Base-by-base conservation (phyloP, 1,140 invertebrate species). In the Dendroctonus valens region DNA sequence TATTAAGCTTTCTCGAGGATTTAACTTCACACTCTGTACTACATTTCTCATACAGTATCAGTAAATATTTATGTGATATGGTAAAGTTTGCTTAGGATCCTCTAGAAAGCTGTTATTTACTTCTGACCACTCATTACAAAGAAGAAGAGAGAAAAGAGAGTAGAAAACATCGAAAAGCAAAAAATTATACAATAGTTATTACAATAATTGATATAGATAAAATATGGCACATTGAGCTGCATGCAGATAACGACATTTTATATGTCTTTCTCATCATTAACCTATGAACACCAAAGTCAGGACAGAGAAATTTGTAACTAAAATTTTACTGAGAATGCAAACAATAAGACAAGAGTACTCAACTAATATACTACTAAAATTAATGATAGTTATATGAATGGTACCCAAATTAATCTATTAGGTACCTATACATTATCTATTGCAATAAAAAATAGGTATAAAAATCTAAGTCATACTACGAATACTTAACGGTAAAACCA, bases 81-180 rank as follows among this genome's bases (percentile, higher is more conserved):
- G 26, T 3, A 26, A 26, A 26, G 26, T 26, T 26, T 26, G 26
- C 26, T 26, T 26, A 26, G 26, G 26, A 26, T 65, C 62, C 62
- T 65, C 62, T 49, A 65, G 62, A 65, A 65, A 65, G 54, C 61
- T 52, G 48, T 63, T 15, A n/a, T 46, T 59, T 59, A 41, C 55
- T 61, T 63, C 68, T 72, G 75, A 77, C 76, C 76, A 77, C 76
- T 77, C 76, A 77, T 72, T 64, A 54, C 39, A 48, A 52, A 68
- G 49, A 67, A 73, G 51, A 68, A 71, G 68, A 70, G 70, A 61
- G 41, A 59, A n/a, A 69, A 60, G 68, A 72, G 69, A 66, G 51
- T 62, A 54, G 7, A 51, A 66, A 61, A 68, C 67, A 69, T 71
- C 62, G 54, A 68, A 40, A 68, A 68, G 67, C 67, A 65, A 69